These are phyloP conservation scores for Villa cingulata DNA, from an alignment of 2,888 invertebrate genomes.

Conservation along the genomic window DNA sequence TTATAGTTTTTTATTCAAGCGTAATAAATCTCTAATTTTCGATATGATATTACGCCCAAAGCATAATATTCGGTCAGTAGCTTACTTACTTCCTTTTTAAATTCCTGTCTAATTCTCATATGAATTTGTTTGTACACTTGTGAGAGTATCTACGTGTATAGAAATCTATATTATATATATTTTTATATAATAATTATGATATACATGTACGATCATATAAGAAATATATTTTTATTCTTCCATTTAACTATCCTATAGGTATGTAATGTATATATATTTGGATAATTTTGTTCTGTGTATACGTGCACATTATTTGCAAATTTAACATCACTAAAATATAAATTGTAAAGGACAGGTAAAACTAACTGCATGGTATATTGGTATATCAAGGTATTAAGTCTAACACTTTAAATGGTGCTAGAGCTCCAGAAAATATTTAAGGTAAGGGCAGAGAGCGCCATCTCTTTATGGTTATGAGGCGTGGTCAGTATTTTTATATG, in stretches of 20 bases:
- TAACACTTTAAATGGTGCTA: neutral
- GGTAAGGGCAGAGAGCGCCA: conserved; percentile 6
- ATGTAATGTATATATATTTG: too few relatives aligned
- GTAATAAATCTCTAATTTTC: neutral
- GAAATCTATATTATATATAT: too few relatives aligned
- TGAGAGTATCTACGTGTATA: too few relatives aligned
- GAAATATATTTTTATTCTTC: too few relatives aligned
- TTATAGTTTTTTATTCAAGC: neutral
- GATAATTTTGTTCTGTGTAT: too few relatives aligned
- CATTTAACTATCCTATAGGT: too few relatives aligned
- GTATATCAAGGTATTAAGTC: neutral
- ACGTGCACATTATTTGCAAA: neutral
- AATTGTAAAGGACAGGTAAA: too few relatives aligned
- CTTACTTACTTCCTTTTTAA: neutral
- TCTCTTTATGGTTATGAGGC: conserved; percentile 7
- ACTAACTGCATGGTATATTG: neutral
- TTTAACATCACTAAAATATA: neutral
- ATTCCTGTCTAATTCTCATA: neutral
- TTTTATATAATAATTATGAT: too few relatives aligned
- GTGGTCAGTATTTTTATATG: conserved; percentile 34
- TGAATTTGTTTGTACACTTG: too few relatives aligned
- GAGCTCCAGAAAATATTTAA: conserved; percentile 1
- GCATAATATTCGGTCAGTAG: neutral
- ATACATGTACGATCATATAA: too few relatives aligned
- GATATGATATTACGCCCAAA: neutral